Conservation (phyloP, 2,797 vertebrate genomes). For the Crenuchus spilurus region DNA sequence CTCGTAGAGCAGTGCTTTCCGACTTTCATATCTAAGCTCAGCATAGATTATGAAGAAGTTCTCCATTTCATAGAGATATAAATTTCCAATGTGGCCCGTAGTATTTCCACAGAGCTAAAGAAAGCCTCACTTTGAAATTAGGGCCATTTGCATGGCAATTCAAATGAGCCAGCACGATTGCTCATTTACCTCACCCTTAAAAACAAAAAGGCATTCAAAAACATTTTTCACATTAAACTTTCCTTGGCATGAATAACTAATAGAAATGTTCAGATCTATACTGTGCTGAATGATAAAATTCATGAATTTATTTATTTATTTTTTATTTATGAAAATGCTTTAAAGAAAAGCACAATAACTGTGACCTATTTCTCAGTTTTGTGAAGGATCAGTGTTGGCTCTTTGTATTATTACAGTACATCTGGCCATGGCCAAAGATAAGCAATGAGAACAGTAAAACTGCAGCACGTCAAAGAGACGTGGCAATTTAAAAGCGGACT, state of each 20-base stretch:
- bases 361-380: slow-evolving; percentile 2
- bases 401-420: slow-evolving; percentile 11
- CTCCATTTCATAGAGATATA: background rate
- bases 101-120: slow-evolving; percentile 1
- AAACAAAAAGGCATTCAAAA: no score
- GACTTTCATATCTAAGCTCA: background rate
- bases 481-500: slow-evolving; percentile 15
- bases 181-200: background rate
- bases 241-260: background rate
- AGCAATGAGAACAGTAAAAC: slow-evolving; percentile 31
- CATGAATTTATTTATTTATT: background rate
- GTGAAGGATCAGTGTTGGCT: background rate
- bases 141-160: background rate
- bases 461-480: background rate
- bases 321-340: background rate
- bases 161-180: background rate
- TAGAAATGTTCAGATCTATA: background rate
- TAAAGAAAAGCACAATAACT: slow-evolving; percentile 6
- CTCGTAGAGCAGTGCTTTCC: background rate
- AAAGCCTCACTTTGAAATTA: background rate
- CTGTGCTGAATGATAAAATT: background rate
- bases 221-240: no score
- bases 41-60: slow-evolving; percentile 6
- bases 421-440: background rate
- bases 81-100: slow-evolving; percentile 13